Evolutionary conservation across 2,888 invertebrate species (phyloP).

Genomic region (Idaea dimidiata): DNA sequence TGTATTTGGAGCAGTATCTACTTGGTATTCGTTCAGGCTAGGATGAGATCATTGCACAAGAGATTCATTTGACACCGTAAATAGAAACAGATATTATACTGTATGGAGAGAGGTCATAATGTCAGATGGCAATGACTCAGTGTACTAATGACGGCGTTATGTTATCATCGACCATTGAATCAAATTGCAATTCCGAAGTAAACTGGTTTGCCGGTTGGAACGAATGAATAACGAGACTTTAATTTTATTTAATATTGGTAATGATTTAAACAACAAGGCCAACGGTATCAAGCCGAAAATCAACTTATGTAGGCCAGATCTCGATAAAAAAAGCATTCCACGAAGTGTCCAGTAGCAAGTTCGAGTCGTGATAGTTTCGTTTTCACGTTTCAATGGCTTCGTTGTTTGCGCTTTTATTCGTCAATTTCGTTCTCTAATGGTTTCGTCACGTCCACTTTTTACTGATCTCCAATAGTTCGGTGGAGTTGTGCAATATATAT

Average conservation of each 20-base stretch:
- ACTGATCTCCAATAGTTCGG: slow-evolving; percentile 50
- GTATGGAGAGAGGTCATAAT: slow-evolving; percentile 46
- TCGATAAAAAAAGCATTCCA: slow-evolving; percentile 55
- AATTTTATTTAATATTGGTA: slow-evolving; percentile 67
- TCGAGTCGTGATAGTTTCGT: slow-evolving; percentile 70
- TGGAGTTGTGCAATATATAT: slow-evolving; percentile 32
- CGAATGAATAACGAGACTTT: slow-evolving; percentile 59
- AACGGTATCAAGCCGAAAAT: slow-evolving; percentile 70
- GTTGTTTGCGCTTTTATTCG: slow-evolving; percentile 60
- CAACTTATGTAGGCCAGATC: slow-evolving; percentile 71
- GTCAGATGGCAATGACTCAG: slow-evolving; percentile 51
- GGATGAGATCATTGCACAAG: slow-evolving; percentile 40
- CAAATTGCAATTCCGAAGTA: slow-evolving; percentile 48
- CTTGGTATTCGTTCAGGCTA: slow-evolving; percentile 16
- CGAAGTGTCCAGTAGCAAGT: slow-evolving; percentile 67
- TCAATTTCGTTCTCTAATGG: slow-evolving; percentile 56
- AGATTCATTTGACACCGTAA: slow-evolving; percentile 34
- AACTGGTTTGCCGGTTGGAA: slow-evolving; percentile 68
- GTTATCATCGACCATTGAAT: slow-evolving; percentile 52
- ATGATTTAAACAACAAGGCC: slow-evolving; percentile 68
- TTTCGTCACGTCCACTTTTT: slow-evolving; percentile 46
- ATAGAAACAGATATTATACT: slow-evolving; percentile 36
- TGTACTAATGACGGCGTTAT: slow-evolving; percentile 40
- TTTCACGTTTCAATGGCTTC: slow-evolving; percentile 69
- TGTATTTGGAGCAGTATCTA: slow-evolving; percentile 26